A percentile compares a stretch with the other conserved stretches of the same genome.
These are phyloP conservation scores for Lophius piscatorius DNA, from an alignment of 2,113 vertebrate species.

Conservation along the genomic window DNA sequence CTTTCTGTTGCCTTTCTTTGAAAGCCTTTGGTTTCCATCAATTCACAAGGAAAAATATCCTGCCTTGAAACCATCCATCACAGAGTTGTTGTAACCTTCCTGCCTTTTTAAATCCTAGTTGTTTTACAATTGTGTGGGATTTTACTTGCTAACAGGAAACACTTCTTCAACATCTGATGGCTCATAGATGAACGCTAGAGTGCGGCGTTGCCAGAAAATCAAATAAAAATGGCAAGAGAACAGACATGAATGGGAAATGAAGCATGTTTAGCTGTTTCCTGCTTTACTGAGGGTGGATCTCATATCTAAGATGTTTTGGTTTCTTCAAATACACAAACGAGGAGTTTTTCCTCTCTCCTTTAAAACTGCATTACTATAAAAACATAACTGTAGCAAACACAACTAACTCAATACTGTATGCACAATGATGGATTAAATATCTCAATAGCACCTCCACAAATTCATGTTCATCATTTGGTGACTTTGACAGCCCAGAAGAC, in stretches of 20 bases:
- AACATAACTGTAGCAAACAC: too few relatives aligned
- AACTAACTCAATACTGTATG: constrained; percentile 11
- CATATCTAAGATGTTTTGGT: constrained; percentile 3
- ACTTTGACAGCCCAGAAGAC: background rate
- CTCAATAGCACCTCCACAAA: constrained; percentile 11
- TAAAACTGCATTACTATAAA: too few relatives aligned
- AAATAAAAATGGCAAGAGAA: constrained; percentile 30
- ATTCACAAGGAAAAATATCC: constrained; percentile 14
- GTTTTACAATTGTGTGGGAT: constrained; percentile 5
- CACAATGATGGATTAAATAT: constrained; percentile 6
- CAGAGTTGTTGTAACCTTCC: background rate
- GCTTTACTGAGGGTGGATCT: constrained; percentile 12
- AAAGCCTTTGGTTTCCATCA: constrained; percentile 8
- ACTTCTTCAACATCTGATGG: constrained; percentile 17
- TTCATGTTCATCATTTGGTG: constrained; percentile 4
- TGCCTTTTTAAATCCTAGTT: constrained; percentile 13
- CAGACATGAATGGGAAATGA: constrained; percentile 39
- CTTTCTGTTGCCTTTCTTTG: too few relatives aligned
- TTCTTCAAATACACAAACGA: constrained; percentile 35
- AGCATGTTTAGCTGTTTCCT: constrained; percentile 12
- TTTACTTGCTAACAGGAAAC: constrained; percentile 28
- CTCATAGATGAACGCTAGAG: constrained; percentile 26
- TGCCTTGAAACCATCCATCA: constrained; percentile 22
- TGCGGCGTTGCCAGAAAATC: constrained; percentile 43
- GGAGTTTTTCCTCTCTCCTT: constrained; percentile 10